Percentiles rank a stretch among this genome's conserved stretches.
These are phyloP conservation scores for Micromussa lordhowensis DNA, from an alignment of 92 coral and sea anemone species.

Conservation along the genomic window DNA sequence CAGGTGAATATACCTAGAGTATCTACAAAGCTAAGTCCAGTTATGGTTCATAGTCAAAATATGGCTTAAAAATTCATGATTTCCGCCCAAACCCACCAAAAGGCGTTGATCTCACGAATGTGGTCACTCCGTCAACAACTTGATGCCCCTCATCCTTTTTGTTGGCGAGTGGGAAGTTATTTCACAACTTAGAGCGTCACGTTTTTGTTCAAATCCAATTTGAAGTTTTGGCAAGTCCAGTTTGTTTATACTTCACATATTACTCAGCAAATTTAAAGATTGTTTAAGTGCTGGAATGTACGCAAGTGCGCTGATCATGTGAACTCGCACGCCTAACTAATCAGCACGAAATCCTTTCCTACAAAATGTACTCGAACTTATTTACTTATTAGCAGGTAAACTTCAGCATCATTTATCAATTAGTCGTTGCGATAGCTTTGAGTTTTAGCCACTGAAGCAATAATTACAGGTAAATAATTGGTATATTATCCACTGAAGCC, in stretches of 20 bases:
- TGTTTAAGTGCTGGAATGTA: neutral
- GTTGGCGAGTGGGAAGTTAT: constrained; percentile 1
- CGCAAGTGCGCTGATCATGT: neutral
- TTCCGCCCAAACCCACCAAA: constrained; percentile 27
- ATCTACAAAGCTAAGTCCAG: neutral
- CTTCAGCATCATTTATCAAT: neutral
- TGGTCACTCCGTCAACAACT: constrained; percentile 1
- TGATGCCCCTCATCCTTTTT: neutral
- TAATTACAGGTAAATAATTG: neutral
- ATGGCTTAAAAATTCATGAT: neutral
- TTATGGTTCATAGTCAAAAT: neutral
- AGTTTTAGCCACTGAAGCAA: neutral
- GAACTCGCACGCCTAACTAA: neutral
- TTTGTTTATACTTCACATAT: constrained; percentile 5
- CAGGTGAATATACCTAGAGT: neutral
- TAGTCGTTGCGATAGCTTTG: neutral
- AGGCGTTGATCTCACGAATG: constrained; percentile 7
- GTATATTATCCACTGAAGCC: constrained; percentile 24
- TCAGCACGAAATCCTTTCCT: neutral
- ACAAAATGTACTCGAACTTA: neutral
- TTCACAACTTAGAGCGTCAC: neutral
- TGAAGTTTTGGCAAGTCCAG: neutral
- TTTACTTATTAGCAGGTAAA: neutral
- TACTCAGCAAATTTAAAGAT: neutral
- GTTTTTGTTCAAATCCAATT: constrained; percentile 2